Conservation (phyloP, 23 tunicate species). For the Ciona savignyi region DNA sequence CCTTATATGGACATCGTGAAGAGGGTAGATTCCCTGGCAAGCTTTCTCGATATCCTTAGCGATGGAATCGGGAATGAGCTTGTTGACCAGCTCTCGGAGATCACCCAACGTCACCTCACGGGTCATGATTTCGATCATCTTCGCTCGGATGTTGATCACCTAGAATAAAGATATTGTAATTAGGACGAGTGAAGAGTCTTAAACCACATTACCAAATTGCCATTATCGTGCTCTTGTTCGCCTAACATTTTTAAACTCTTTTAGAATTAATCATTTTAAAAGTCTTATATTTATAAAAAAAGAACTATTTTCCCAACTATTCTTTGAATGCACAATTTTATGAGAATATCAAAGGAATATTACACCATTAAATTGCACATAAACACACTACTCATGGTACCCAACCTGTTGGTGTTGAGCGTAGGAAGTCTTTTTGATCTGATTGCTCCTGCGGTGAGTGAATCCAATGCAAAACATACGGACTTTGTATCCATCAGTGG, state of each 20-base stretch:
- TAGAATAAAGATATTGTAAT: too few relatives aligned
- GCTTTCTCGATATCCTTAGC: slow-evolving; percentile 88
- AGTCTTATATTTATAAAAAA: too few relatives aligned
- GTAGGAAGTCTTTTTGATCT: slow-evolving; percentile 83
- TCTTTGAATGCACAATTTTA: too few relatives aligned
- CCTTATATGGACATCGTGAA: slow-evolving; percentile 85
- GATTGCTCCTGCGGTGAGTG: slow-evolving; percentile 76
- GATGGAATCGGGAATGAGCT: slow-evolving; percentile 87
- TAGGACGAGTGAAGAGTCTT: too few relatives aligned
- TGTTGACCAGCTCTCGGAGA: slow-evolving; percentile 60
- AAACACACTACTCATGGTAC: too few relatives aligned
- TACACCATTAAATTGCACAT: too few relatives aligned
- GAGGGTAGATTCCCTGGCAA: slow-evolving; percentile 72
- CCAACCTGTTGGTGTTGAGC: slow-evolving; percentile 89
- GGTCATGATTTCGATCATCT: slow-evolving; percentile 80
- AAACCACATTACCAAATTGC: too few relatives aligned
- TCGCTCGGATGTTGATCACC: slow-evolving; percentile 74
- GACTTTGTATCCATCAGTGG: slow-evolving; percentile 85
- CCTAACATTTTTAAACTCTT: too few relatives aligned
- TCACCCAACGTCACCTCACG: slow-evolving; percentile 74
- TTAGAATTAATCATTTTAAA: too few relatives aligned
- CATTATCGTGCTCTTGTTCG: too few relatives aligned
- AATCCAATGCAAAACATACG: slow-evolving; percentile 81
- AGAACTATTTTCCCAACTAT: too few relatives aligned
- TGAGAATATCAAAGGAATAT: too few relatives aligned